Evolutionary conservation across 2,888 invertebrate genomes (phyloP), one percentile per base, ranked within the genome.

Genomic region (Amphiduros pacificus): DNA sequence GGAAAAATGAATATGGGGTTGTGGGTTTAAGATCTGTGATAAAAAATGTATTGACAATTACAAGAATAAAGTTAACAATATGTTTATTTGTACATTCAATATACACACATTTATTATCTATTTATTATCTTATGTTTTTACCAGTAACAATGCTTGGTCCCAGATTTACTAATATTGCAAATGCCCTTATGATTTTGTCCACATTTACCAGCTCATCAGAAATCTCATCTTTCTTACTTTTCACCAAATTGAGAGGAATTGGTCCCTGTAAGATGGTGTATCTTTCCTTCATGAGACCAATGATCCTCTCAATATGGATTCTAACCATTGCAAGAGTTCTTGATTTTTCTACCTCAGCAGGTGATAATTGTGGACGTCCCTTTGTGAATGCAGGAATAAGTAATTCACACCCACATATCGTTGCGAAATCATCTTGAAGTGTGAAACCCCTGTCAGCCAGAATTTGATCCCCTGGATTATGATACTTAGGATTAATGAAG

Each of bases 361-460:
- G 67, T 24, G 63, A 57, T 26, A 70, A 52, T 44, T 71, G 69
- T 14, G 48, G 58, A 36, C 65, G 64, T 6, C 64, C 68, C 31
- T 61, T 63, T 17, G 62, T 66, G 60, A 64, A 71, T 44, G 62
- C 55, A 29, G 65, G 67, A 22, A 52, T 60, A 14, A 67, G 31
- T 2, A 69, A 53, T 51, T 69, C 63, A 24, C 64, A 64, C 40
- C 61, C 41, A 62, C 64, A 66, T 2, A 14, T 17, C 17, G 53
- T 55, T 0, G 64, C 67, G 63, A 71, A 65, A 26, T 70, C 70
- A 31, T 69, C 64, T 20, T 66, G 36, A 2, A 70, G 41, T 6
- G 68, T 68, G 50, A 70, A 70, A 3, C 64, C 65, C 17, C 69
- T 49, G 32, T 70, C 69, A 9, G 66, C 70, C 20, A 70, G 50